A percentile compares a stretch with the other conserved stretches of the same genome.
These are phyloP conservation scores for Camponotus fellah DNA, from an alignment of 2,888 invertebrate species.

Conservation along the genomic window DNA sequence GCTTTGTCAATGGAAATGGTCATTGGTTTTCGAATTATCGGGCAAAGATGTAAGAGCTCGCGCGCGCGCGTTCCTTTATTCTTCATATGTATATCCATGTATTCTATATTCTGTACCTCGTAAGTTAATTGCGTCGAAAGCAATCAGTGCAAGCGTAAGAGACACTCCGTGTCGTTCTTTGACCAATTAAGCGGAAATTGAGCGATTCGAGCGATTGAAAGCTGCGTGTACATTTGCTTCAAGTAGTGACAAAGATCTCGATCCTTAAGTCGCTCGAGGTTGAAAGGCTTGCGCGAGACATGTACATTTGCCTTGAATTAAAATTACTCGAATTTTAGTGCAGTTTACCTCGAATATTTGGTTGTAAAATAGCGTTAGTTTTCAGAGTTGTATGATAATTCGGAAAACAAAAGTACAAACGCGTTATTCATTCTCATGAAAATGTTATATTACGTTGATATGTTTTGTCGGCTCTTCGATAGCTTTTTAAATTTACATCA, in stretches of 20 bases:
- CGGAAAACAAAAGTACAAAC: conserved; percentile 12
- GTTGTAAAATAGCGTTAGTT: neutral
- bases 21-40: conserved; percentile 29
- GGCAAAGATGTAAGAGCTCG: conserved; percentile 18
- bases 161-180: conserved; percentile 62
- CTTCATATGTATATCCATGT: conserved; percentile 33
- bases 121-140: conserved; percentile 63
- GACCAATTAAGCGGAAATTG: conserved; percentile 40
- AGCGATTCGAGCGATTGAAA: conserved; percentile 36
- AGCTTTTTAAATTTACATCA: conserved; percentile 53
- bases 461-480: neutral
- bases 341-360: neutral
- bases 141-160: conserved; percentile 75
- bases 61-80: conserved; percentile 43
- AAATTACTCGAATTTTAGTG: conserved; percentile 7
- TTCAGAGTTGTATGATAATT: conserved; percentile 26
- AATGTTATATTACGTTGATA: conserved; percentile 16
- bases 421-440: conserved; percentile 6
- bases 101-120: conserved; percentile 36
- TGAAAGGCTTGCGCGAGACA: neutral
- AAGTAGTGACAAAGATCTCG: conserved; percentile 16
- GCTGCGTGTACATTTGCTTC: conserved; percentile 39
- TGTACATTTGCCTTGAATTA: neutral
- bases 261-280: conserved; percentile 8
- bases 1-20: conserved; percentile 60